Percentiles rank a stretch among this genome's conserved stretches.
Evolutionary conservation across 2,888 invertebrate species (phyloP).

Genomic region (Lithophane semibrunnea): DNA sequence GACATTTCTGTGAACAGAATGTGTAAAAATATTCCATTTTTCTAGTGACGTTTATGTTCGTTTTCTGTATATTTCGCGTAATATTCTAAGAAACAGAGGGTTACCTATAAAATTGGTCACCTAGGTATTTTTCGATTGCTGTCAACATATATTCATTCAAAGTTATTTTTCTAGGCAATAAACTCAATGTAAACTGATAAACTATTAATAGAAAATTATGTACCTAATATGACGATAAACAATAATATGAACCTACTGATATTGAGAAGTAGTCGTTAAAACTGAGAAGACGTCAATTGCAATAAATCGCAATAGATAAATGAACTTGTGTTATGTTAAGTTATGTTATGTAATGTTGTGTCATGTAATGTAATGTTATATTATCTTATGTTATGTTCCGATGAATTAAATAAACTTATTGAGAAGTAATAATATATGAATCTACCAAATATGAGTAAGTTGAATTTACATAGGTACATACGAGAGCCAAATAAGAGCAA

Average conservation of each 20-base stretch:
- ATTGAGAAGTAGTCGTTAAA: no score
- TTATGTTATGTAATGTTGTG: no score
- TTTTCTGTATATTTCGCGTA: neutral
- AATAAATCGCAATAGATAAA: no score
- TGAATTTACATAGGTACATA: neutral
- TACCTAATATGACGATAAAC: neutral
- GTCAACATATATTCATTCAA: neutral
- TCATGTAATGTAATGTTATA: no score
- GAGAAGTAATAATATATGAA: neutral
- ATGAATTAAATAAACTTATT: no score
- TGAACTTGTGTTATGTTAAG: no score
- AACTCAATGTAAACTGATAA: neutral
- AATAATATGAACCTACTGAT: neutral
- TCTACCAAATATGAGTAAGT: neutral
- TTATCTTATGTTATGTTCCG: no score
- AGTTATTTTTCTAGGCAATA: neutral
- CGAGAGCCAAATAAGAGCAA: neutral
- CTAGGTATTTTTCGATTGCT: neutral
- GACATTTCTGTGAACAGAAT: neutral
- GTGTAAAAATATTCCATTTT: conserved; percentile 16
- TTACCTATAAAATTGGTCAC: neutral
- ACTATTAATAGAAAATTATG: conserved; percentile 3
- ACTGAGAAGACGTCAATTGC: no score
- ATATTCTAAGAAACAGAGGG: neutral
- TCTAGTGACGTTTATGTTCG: neutral